A percentile compares a stretch with the other conserved stretches of the same genome.
Evolutionary conservation across 2,888 invertebrate genomes (phyloP).

Genomic region (Drosophila bunnanda): DNA sequence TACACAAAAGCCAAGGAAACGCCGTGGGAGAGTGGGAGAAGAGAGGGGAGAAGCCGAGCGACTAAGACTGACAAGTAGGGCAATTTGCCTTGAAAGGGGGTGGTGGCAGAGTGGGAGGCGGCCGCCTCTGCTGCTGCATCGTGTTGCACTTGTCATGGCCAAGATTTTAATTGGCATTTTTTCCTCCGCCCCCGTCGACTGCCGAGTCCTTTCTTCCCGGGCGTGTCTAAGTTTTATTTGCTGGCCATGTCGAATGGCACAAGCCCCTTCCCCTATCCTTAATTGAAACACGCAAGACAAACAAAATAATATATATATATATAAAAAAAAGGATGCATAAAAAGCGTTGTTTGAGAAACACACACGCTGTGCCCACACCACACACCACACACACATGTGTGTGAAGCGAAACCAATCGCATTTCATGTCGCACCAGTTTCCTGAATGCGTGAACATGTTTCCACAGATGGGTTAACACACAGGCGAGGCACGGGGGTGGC

Average conservation of each 20-base stretch:
- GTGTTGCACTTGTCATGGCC: slow-evolving; percentile 75
- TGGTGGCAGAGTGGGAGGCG: slow-evolving; percentile 4
- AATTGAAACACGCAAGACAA: slow-evolving; percentile 67
- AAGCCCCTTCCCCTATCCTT: slow-evolving; percentile 28
- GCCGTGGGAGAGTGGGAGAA: slow-evolving; percentile 4
- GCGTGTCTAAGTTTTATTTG: slow-evolving; percentile 80
- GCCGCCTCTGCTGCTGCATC: slow-evolving; percentile 32
- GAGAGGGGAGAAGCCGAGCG: background rate
- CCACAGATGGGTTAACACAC: slow-evolving; percentile 9
- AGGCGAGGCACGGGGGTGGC: background rate
- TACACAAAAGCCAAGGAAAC: slow-evolving; percentile 61
- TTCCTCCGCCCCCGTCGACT: slow-evolving; percentile 34
- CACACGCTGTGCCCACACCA: slow-evolving; percentile 21
- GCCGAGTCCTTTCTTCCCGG: slow-evolving; percentile 17
- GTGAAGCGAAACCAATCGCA: slow-evolving; percentile 72
- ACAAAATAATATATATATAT: slow-evolving; percentile 6
- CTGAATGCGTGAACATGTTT: slow-evolving; percentile 48
- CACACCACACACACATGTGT: slow-evolving; percentile 26
- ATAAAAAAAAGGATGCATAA: background rate
- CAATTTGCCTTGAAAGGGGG: slow-evolving; percentile 67
- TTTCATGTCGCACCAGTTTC: slow-evolving; percentile 67
- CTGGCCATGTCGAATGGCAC: slow-evolving; percentile 72
- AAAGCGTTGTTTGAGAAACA: slow-evolving; percentile 16
- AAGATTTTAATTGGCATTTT: slow-evolving; percentile 84
- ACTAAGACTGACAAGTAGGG: slow-evolving; percentile 68